Evolutionary conservation across 2,888 invertebrate species (phyloP).

Genomic region (Drosophila testacea): DNA sequence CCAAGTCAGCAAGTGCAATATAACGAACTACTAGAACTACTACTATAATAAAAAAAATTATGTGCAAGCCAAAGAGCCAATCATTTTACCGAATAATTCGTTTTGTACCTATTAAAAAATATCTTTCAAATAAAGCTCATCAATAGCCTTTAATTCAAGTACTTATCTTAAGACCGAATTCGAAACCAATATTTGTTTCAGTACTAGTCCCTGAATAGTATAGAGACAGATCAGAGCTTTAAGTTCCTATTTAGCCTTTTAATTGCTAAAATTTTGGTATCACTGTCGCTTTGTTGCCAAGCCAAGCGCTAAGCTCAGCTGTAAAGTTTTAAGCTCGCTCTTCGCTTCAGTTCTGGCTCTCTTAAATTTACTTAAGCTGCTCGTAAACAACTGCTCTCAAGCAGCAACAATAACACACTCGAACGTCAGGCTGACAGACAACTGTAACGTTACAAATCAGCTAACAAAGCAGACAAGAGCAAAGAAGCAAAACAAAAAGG

Average conservation of each 20-base stretch:
- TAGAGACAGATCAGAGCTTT: too few relatives aligned
- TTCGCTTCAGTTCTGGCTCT: slow-evolving; percentile 34
- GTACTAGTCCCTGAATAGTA: too few relatives aligned
- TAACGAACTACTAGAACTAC: too few relatives aligned
- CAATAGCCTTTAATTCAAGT: too few relatives aligned
- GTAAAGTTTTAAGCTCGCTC: slow-evolving; percentile 34
- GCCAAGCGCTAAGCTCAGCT: slow-evolving; percentile 16
- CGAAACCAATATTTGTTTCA: too few relatives aligned
- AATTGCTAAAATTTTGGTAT: background rate
- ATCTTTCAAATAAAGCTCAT: too few relatives aligned
- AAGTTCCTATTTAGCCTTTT: background rate
- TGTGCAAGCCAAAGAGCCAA: too few relatives aligned
- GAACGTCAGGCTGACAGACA: slow-evolving; percentile 22
- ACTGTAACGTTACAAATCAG: slow-evolving; percentile 57
- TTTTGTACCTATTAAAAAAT: too few relatives aligned
- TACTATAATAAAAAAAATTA: too few relatives aligned
- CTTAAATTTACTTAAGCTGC: slow-evolving; percentile 46
- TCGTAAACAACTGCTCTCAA: slow-evolving; percentile 44
- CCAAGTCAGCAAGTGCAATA: too few relatives aligned
- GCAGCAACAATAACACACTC: slow-evolving; percentile 33
- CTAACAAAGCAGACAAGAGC: slow-evolving; percentile 58
- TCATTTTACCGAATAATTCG: too few relatives aligned
- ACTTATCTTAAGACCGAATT: too few relatives aligned
- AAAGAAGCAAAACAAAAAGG: slow-evolving; percentile 63
- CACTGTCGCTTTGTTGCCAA: slow-evolving; percentile 12